phyloP scores from a whole-genome alignment of 2,113 vertebrate genomes.

The Delphinapterus leucas region DNA sequence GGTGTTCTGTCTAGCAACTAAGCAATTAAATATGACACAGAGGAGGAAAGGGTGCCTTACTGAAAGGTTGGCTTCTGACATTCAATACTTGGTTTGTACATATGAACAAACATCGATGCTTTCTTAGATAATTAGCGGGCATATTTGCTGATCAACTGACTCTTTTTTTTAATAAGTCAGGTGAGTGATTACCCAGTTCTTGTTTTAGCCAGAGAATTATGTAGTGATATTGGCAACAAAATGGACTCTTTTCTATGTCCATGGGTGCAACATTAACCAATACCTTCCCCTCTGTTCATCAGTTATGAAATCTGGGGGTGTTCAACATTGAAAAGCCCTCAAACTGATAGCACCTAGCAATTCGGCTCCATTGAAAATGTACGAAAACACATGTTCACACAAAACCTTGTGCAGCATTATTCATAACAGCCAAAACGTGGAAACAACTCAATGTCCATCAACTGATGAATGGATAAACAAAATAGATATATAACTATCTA shows the following conservation, averaged over 20 bases:
- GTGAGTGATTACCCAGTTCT: background rate
- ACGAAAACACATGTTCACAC: background rate
- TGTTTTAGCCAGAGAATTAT: background rate
- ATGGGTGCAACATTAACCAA: background rate
- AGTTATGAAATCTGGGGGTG: background rate
- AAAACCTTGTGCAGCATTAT: background rate
- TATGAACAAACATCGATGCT: background rate
- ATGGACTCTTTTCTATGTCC: background rate
- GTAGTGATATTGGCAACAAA: background rate
- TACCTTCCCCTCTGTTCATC: background rate
- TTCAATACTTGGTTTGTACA: background rate
- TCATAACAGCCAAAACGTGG: background rate
- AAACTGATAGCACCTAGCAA: background rate
- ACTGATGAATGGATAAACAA: background rate
- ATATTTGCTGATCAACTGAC: background rate
- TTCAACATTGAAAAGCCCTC: background rate
- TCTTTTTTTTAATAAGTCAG: background rate
- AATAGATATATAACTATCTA: background rate
- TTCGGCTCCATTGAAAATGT: background rate
- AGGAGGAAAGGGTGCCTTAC: background rate
- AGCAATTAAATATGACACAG: background rate
- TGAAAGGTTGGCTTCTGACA: background rate
- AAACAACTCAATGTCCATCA: background rate
- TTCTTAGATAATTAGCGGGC: background rate
- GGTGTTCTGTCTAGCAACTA: background rate